Evolutionary conservation across 1,140 invertebrate genomes (phyloP), one percentile per base, ranked within the genome.

Genomic region (Ditylenchus dipsaci): DNA sequence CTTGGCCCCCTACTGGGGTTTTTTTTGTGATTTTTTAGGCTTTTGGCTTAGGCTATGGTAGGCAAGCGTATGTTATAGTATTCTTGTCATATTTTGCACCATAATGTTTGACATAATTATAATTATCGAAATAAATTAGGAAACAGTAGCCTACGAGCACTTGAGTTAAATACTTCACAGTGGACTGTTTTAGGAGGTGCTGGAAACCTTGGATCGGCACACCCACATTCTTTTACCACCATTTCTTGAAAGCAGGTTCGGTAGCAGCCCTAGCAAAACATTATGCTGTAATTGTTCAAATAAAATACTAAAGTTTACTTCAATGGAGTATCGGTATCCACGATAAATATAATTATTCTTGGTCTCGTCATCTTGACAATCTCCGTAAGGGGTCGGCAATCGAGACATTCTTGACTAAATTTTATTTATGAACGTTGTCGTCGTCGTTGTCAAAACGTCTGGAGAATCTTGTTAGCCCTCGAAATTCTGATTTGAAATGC

Each of bases 131-230:
- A n/a, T n/a, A n/a, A n/a, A n/a, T n/a, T n/a, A n/a, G n/a, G n/a
- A n/a, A n/a, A n/a, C n/a, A n/a, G n/a, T n/a, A n/a, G 13, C 38
- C 68, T 64, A 45, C 69, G 42, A 29, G 68, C 49, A 63, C 27
- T 27, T 57, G 65, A 43, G 56, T 77, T 67, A 47, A 75, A 75
- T 17, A 78, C 76, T 61, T 74, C 62, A 61, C 76, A 78, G 63
- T 76, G 73, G 17, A 30, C 19, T 15, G 56, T 64, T 65, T 26
- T 26, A 7, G 49, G 49, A 19, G 49, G 49, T 21, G 49, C 23
- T 15, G 79, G 79, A 68, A 81, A 81, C 19, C 79, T 53, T 1
- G 80, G 81, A 67, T 82, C 74, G 11, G 80, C 79, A 63, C 79
- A 81, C 11, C 80, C 79, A 65, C 79, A 81, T 47, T 72, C 70